Conservation (phyloP, 2,888 invertebrate species). For the Druceiella hillmani region DNA sequence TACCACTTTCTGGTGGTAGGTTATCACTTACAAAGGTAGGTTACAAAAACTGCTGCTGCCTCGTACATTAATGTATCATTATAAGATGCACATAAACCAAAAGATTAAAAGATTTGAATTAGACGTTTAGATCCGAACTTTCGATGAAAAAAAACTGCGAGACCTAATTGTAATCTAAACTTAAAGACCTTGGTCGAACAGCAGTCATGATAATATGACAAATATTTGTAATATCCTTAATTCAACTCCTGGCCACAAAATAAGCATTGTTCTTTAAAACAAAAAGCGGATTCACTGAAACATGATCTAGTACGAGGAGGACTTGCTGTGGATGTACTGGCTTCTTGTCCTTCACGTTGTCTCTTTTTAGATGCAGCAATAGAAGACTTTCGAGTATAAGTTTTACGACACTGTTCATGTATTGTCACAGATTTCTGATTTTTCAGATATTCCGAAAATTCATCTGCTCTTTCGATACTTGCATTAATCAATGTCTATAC, state of each 20-base stretch:
- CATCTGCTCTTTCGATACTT: slow-evolving; percentile 27
- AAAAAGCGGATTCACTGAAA: slow-evolving; percentile 28
- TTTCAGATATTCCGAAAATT: slow-evolving; percentile 24
- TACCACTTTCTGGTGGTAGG: no score
- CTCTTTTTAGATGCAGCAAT: slow-evolving; percentile 28
- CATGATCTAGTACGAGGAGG: slow-evolving; percentile 27
- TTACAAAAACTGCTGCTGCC: no score
- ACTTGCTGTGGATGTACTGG: slow-evolving; percentile 26
- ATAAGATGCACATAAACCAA: no score
- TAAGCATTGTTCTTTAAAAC: slow-evolving; percentile 26
- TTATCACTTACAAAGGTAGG: no score
- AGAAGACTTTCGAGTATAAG: slow-evolving; percentile 26
- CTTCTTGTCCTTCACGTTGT: slow-evolving; percentile 28
- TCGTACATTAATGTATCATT: no score
- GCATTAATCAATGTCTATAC: slow-evolving; percentile 25
- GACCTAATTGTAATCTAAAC: no score
- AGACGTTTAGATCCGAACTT: no score
- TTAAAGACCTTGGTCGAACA: no score
- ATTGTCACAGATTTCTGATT: slow-evolving; percentile 26
- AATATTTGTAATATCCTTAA: slow-evolving; percentile 27
- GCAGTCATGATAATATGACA: slow-evolving; percentile 21
- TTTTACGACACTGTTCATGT: slow-evolving; percentile 26
- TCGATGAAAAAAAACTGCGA: no score
- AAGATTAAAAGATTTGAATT: no score
- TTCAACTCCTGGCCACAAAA: slow-evolving; percentile 28